Evolutionary conservation across 2,888 invertebrate species (phyloP).

Genomic region (Chironomus tentans): DNA sequence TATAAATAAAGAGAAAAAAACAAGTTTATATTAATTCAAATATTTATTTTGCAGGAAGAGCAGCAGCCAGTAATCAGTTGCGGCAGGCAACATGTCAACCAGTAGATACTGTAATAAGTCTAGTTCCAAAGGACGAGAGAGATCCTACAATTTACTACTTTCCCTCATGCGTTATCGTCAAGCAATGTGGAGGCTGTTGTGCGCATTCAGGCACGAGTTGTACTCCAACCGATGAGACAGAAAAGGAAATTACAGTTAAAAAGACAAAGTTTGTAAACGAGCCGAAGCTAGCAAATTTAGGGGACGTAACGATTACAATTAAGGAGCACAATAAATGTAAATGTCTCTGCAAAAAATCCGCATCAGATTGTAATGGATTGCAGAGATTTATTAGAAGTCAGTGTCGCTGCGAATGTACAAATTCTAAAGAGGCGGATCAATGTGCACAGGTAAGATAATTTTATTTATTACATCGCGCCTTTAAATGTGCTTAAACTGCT

Average conservation of each 20-base stretch:
- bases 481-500: background rate
- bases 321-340: slow-evolving; percentile 15
- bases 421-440: background rate
- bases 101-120: background rate
- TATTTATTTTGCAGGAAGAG: background rate
- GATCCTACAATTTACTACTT: slow-evolving; percentile 18
- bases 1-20: background rate
- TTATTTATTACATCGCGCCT: background rate
- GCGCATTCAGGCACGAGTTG: slow-evolving; percentile 12
- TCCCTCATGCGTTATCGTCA: slow-evolving; percentile 8
- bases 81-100: slow-evolving; percentile 17
- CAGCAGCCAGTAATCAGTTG: background rate
- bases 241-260: slow-evolving; percentile 8
- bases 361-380: background rate
- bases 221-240: background rate
- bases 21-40: background rate
- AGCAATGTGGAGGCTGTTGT: slow-evolving; percentile 20
- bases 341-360: slow-evolving; percentile 13
- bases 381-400: slow-evolving; percentile 10
- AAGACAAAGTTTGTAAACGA: slow-evolving; percentile 4
- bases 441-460: slow-evolving; percentile 3
- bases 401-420: slow-evolving; percentile 11
- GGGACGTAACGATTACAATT: slow-evolving; percentile 11
- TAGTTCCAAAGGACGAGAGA: background rate
- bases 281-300: background rate